These are phyloP conservation scores for Orthonychiurus folsomi DNA, from an alignment of 2,888 invertebrate genomes.

Conservation along the genomic window DNA sequence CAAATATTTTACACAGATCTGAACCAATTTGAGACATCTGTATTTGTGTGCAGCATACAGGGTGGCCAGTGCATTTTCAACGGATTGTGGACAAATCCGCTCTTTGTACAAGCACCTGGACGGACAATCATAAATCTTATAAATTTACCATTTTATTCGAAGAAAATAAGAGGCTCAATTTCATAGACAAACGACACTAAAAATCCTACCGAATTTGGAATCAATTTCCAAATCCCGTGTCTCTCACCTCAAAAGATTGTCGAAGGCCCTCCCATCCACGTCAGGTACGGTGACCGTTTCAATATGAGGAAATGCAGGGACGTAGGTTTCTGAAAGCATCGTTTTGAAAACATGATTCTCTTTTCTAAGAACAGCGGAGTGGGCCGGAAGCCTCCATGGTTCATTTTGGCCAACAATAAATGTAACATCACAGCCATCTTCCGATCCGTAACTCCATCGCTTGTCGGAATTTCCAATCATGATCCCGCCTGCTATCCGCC, in stretches of 20 bases:
- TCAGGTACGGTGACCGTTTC: slow-evolving; percentile 49
- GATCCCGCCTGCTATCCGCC: no score
- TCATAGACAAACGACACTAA: no score
- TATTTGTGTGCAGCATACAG: slow-evolving; percentile 67
- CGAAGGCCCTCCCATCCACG: slow-evolving; percentile 59
- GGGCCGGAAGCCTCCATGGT: slow-evolving; percentile 61
- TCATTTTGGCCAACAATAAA: slow-evolving; percentile 55
- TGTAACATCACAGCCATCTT: slow-evolving; percentile 53
- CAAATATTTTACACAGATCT: slow-evolving; percentile 58
- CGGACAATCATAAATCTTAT: slow-evolving; percentile 12
- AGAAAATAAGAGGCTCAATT: no score
- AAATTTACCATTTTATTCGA: slow-evolving; percentile 8
- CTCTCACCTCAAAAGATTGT: slow-evolving; percentile 53
- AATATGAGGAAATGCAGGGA: slow-evolving; percentile 42
- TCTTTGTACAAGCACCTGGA: slow-evolving; percentile 57
- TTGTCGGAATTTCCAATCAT: background rate
- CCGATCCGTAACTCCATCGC: slow-evolving; percentile 40
- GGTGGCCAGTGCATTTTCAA: slow-evolving; percentile 58
- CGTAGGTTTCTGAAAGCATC: slow-evolving; percentile 44
- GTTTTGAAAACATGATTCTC: slow-evolving; percentile 51
- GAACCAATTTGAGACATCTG: slow-evolving; percentile 59
- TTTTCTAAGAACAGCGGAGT: slow-evolving; percentile 54
- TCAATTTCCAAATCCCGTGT: background rate
- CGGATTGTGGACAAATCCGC: slow-evolving; percentile 54
- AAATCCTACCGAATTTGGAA: no score